phyloP scores from a whole-genome alignment of 2,113 vertebrate species.

The Tiliqua scincoides region DNA sequence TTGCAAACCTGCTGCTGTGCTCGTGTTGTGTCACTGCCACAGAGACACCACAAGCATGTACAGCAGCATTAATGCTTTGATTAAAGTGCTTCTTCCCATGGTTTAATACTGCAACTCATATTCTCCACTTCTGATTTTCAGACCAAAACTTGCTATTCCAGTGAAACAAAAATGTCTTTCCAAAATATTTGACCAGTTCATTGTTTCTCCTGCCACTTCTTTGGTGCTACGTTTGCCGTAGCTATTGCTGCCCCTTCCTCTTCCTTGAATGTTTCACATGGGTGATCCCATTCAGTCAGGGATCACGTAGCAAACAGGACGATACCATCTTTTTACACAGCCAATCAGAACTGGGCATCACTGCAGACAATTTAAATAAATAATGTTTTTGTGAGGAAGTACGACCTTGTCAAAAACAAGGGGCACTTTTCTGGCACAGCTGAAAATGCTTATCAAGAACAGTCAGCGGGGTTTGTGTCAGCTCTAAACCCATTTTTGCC shows the following conservation, averaged over 20 bases:
- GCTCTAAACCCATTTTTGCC: no score
- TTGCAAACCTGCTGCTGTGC: not conserved
- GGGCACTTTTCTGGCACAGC: not conserved
- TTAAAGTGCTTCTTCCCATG: not conserved
- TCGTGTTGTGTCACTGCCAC: not conserved
- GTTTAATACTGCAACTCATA: not conserved
- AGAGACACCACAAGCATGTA: not conserved
- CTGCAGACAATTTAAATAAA: no score
- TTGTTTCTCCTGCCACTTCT: not conserved
- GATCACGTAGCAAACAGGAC: no score
- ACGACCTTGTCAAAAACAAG: no score
- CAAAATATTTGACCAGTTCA: not conserved
- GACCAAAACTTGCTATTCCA: not conserved
- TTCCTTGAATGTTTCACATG: not conserved
- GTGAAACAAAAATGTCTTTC: not conserved
- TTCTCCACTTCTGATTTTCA: not conserved
- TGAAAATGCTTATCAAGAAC: not conserved
- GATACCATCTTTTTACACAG: no score
- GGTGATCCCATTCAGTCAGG: not conserved
- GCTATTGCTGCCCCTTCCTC: not conserved
- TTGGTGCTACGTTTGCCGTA: not conserved
- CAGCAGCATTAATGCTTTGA: not conserved
- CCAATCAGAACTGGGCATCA: not conserved
- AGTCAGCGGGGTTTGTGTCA: not conserved
- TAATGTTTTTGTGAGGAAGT: no score